Base-by-base conservation (phyloP, 2,797 vertebrate species). In the Molothrus ater region DNA sequence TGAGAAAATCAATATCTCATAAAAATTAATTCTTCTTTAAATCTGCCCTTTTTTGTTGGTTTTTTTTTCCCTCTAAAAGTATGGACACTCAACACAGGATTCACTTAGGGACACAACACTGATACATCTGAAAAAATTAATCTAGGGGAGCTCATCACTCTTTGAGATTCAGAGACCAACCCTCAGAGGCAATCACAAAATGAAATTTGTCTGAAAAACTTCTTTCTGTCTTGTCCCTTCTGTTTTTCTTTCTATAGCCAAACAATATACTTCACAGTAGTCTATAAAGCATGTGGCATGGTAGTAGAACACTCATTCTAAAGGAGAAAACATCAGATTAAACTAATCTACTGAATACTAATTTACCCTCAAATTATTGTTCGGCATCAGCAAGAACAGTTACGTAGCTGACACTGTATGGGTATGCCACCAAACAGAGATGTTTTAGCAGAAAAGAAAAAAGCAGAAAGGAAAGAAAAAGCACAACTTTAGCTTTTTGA, bases 321-420 rank as follows among this genome's bases (percentile, higher is more conserved):
- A 80, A 90, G 61, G 22, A 86, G 28, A 53, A 70, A 87, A 45
- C 34, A 50, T 60, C 40, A 45, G n/a, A 75, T 79, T 70, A 90
- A 45, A 66, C 53, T 50, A 45, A 92, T 82, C 45, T 59, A 34
- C n/a, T 32, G 45, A 76, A 72, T 79, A 59, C 50, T 64, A 64
- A 86, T 93, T 93, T 80, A 91, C 42, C 48, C 64, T 88, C 56
- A 79, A 84, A 71, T 82, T 71, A 84, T 6, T 90, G 53, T 59
- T 92, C 94, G 70, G 29, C 29, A n/a, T 76, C 51, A 86, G 43
- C 47, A 93, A 79, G 47, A 88, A 88, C 3, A 91, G 87, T 13
- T 80, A 63, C 45, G 51, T 86, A 83, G 65, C 59, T 92, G 87
- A 85, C 47, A 51, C 32, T 65, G 64, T 24, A 72, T 4, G n/a